Conservation (phyloP, 2,113 vertebrate genomes). For the Ceyx cyanopectus region DNA sequence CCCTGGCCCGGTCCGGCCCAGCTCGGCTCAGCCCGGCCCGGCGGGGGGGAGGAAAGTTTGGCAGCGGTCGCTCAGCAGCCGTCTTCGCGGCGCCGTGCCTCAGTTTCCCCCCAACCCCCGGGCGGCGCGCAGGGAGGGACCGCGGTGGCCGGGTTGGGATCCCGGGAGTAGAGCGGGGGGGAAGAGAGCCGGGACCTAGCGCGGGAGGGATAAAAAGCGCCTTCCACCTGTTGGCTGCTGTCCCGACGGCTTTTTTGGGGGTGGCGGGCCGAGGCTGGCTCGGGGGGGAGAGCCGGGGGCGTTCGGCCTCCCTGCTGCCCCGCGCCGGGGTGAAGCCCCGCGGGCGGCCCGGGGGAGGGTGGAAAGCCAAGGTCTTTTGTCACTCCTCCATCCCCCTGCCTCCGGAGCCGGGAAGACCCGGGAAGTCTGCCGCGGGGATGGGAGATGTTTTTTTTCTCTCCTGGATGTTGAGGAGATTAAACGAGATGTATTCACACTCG, state of each 20-base stretch:
- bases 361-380: slow-evolving; percentile 49
- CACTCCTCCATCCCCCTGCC: slow-evolving; percentile 21
- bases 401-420: neutral
- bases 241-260: neutral
- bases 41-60: neutral
- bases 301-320: neutral
- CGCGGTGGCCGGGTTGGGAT: too few species aligned
- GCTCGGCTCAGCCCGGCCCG: too few species aligned
- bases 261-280: slow-evolving; percentile 41
- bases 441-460: slow-evolving; percentile 4
- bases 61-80: neutral
- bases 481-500: slow-evolving; percentile 70
- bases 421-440: slow-evolving; percentile 29
- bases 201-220: too few species aligned
- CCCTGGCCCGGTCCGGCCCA: too few species aligned
- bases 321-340: neutral
- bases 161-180: too few species aligned
- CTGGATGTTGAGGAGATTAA: slow-evolving; percentile 67
- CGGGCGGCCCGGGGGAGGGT: neutral
- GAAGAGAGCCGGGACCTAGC: too few species aligned
- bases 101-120: neutral
- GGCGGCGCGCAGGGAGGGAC: neutral
- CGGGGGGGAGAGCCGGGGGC: slow-evolving; percentile 42
- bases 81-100: neutral
- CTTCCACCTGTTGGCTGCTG: too few species aligned